phyloP scores from a whole-genome alignment of 2,113 vertebrate species.

The Ctenomys sociabilis region DNA sequence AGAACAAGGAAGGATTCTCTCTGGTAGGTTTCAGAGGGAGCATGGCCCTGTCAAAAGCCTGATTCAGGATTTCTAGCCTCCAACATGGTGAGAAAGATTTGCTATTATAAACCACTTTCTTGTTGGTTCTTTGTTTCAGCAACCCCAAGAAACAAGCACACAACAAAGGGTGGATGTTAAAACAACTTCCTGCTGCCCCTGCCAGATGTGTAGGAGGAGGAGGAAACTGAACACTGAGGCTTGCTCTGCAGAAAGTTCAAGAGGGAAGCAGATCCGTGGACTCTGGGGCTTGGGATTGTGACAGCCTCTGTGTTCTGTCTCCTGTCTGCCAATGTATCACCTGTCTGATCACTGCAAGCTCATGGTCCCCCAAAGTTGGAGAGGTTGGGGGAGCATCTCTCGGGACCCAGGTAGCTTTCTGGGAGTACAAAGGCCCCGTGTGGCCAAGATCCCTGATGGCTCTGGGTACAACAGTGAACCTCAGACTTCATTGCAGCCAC shows the following conservation, averaged over 20 bases:
- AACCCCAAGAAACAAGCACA: background rate
- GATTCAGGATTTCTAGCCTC: background rate
- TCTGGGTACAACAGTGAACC: background rate
- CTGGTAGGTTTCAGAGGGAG: background rate
- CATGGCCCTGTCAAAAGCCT: fast-evolving
- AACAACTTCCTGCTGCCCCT: background rate
- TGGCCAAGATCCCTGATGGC: background rate
- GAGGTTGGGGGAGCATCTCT: background rate
- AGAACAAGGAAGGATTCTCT: background rate
- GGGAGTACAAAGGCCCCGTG: background rate
- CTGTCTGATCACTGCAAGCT: background rate
- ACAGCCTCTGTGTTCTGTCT: background rate
- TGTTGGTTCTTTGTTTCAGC: background rate
- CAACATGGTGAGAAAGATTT: background rate
- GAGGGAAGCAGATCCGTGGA: background rate
- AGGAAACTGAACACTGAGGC: background rate
- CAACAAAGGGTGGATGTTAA: background rate
- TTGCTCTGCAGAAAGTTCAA: background rate
- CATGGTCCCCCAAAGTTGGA: background rate
- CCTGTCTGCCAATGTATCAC: background rate
- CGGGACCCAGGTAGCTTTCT: background rate
- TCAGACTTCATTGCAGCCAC: background rate
- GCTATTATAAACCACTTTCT: background rate
- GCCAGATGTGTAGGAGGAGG: background rate
- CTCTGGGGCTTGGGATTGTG: background rate